phyloP scores from a whole-genome alignment of 2,797 vertebrate genomes.

The Halcyon chelicuti region DNA sequence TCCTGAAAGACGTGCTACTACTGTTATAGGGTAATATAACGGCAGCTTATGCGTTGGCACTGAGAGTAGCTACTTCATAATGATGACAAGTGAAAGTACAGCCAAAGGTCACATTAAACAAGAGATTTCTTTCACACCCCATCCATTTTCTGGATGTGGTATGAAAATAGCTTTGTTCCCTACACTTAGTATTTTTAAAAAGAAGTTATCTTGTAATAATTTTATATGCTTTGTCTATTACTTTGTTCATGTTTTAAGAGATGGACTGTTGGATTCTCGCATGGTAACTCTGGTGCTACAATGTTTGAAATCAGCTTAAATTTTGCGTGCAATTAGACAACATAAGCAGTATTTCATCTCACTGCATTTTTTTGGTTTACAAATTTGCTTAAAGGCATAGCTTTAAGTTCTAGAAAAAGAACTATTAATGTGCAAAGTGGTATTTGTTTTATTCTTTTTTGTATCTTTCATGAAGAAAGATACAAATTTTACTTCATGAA shows the following conservation, averaged over 20 bases:
- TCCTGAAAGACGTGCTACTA: conserved; percentile 57
- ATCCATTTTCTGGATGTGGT: conserved; percentile 53
- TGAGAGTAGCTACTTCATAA: conserved; percentile 72
- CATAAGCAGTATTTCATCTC: not conserved
- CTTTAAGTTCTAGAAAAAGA: not conserved
- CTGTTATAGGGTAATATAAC: conserved; percentile 62
- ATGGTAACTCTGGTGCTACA: not conserved
- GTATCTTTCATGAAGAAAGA: not conserved
- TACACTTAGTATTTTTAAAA: conserved; percentile 41
- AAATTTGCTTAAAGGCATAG: conserved; percentile 1
- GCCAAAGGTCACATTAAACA: conserved; percentile 73
- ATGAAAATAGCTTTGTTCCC: conserved; percentile 58
- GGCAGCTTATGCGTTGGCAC: conserved; percentile 60
- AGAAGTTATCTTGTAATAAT: conserved; percentile 17
- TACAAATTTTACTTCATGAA: not conserved
- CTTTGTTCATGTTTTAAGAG: not conserved
- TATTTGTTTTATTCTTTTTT: not conserved
- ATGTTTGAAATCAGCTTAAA: conserved; percentile 13
- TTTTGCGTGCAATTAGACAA: not conserved
- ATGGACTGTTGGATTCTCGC: not conserved
- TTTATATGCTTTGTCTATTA: not conserved
- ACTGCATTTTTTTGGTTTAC: not conserved
- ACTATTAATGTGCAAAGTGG: not conserved
- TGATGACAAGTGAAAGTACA: conserved; percentile 76
- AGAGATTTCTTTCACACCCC: conserved; percentile 67